Percentiles rank a stretch among this genome's conserved stretches.
Evolutionary conservation across 2,888 invertebrate species (phyloP).

Genomic region (Sinohyriopsis cumingii): DNA sequence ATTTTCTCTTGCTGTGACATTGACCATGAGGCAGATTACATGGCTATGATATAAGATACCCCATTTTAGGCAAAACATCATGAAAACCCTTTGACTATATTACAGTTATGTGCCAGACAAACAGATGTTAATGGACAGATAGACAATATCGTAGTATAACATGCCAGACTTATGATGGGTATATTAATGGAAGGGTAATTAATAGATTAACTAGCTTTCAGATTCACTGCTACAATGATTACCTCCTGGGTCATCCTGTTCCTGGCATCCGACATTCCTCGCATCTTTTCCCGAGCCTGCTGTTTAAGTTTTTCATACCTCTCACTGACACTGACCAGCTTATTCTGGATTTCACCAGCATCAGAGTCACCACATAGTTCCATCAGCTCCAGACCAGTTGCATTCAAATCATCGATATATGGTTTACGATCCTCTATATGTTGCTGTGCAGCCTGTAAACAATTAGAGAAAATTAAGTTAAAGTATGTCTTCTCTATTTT

Average conservation of each 20-base stretch:
- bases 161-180: too few species aligned
- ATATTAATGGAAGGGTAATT: too few species aligned
- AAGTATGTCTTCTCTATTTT: not conserved
- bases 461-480: not conserved
- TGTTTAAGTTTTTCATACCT: conserved; percentile 66
- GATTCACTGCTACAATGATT: not conserved
- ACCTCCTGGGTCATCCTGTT: conserved; percentile 67
- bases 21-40: too few species aligned
- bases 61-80: too few species aligned
- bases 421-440: conserved; percentile 71
- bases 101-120: too few species aligned
- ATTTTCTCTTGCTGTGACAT: too few species aligned
- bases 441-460: conserved; percentile 63
- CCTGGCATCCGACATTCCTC: conserved; percentile 64
- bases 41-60: too few species aligned
- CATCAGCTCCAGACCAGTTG: conserved; percentile 69
- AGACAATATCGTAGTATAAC: too few species aligned
- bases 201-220: not conserved
- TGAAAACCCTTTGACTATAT: too few species aligned
- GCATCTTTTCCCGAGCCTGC: conserved; percentile 60
- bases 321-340: conserved; percentile 63
- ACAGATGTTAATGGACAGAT: too few species aligned
- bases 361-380: conserved; percentile 70
- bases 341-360: conserved; percentile 66
- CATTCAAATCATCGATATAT: conserved; percentile 68